Conservation (phyloP, 2,113 vertebrate species). For the Hystrix brachyura region DNA sequence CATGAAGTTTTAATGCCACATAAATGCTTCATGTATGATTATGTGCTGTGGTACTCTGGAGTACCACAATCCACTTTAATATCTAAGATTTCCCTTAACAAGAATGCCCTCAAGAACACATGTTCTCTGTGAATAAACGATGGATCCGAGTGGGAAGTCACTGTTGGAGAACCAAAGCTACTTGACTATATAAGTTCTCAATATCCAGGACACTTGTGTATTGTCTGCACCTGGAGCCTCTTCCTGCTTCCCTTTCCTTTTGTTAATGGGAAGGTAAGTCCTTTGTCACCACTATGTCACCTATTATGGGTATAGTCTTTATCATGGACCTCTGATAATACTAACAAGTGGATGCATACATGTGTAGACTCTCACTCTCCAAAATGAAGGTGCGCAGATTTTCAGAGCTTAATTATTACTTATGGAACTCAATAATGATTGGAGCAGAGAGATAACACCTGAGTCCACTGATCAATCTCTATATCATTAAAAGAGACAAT, state of each 20-base stretch:
- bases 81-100: neutral
- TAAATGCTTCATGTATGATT: neutral
- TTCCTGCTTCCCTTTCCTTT: neutral
- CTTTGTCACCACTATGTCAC: neutral
- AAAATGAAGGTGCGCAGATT: neutral
- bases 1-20: neutral
- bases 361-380: neutral
- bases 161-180: neutral
- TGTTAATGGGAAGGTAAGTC: slow-evolving; percentile 26
- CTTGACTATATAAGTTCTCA: neutral
- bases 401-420: neutral
- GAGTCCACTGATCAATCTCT: neutral
- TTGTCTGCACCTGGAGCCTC: neutral
- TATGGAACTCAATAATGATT: neutral
- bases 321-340: neutral
- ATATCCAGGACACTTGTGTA: neutral
- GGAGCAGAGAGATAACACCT: neutral
- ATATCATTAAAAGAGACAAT: neutral
- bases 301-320: neutral
- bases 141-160: neutral
- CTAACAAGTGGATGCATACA: neutral
- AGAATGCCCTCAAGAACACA: neutral
- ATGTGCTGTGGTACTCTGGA: neutral
- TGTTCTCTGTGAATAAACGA: neutral
- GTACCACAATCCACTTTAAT: neutral